phyloP scores from a whole-genome alignment of 1,140 invertebrate genomes.

The Ips typographus region DNA sequence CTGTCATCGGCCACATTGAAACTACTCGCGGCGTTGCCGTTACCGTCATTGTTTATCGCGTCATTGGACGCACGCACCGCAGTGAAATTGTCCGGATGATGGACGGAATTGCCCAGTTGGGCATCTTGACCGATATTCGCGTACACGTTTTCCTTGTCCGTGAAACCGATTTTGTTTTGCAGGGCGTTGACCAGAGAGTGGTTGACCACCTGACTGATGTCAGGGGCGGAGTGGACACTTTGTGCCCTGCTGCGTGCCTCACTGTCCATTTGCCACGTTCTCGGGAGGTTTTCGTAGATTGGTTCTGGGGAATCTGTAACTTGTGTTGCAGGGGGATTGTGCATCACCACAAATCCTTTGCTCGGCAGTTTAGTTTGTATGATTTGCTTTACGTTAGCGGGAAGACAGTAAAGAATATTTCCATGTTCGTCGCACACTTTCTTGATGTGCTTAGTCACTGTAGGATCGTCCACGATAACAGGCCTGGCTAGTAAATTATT shows the following conservation, averaged over 20 bases:
- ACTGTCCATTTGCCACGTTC: slow-evolving; percentile 61
- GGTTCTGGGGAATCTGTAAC: slow-evolving; percentile 62
- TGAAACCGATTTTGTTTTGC: slow-evolving; percentile 18
- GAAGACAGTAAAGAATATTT: slow-evolving; percentile 63
- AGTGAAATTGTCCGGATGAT: slow-evolving; percentile 1
- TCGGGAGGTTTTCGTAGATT: slow-evolving; percentile 77
- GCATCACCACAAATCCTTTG: slow-evolving; percentile 55
- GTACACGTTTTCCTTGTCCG: slow-evolving; percentile 10
- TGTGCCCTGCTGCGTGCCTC: slow-evolving; percentile 62
- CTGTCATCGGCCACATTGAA: slow-evolving; percentile 3
- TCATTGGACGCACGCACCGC: not conserved
- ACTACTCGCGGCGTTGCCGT: slow-evolving; percentile 26
- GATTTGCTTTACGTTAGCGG: slow-evolving; percentile 54
- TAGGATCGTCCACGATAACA: slow-evolving; percentile 50
- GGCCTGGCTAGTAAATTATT: slow-evolving; percentile 44
- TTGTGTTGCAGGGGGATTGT: slow-evolving; percentile 51
- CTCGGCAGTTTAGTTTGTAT: slow-evolving; percentile 53
- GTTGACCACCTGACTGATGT: slow-evolving; percentile 53
- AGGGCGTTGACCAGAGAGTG: slow-evolving; percentile 45
- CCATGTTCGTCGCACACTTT: slow-evolving; percentile 62
- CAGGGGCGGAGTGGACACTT: slow-evolving; percentile 67
- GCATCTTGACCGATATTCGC: slow-evolving; percentile 20
- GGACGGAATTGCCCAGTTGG: not conserved
- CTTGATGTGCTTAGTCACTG: slow-evolving; percentile 60
- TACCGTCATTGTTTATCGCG: slow-evolving; percentile 11